Evolutionary conservation across 2,113 vertebrate genomes (phyloP).

Genomic region (Haplochromis burtoni): DNA sequence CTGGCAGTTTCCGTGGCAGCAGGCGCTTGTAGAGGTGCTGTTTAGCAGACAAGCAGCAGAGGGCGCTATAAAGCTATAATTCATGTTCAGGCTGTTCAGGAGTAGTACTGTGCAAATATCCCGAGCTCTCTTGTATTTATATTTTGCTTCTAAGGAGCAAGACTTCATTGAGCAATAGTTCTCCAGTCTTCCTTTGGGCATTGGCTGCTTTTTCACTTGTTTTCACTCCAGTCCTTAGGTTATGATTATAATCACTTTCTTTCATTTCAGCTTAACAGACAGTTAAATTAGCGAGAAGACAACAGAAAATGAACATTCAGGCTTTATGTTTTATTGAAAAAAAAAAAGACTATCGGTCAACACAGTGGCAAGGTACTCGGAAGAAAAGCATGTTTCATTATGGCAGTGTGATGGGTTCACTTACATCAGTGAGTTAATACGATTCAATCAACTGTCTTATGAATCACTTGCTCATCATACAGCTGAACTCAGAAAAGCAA

Average conservation of each 20-base stretch:
- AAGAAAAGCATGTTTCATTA: constrained; percentile 10
- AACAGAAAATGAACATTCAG: not conserved
- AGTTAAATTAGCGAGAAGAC: not conserved
- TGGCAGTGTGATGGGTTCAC: not conserved
- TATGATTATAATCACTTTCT: not conserved
- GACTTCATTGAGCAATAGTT: not conserved
- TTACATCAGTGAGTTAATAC: not conserved
- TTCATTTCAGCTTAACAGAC: not conserved
- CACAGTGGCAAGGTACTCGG: constrained; percentile 38
- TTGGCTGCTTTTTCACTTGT: not conserved
- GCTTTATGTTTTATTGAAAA: constrained; percentile 48
- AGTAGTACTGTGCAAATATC: not conserved
- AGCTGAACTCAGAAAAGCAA: constrained; percentile 10
- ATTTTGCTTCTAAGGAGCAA: not conserved
- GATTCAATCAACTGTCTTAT: not conserved
- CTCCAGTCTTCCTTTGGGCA: not conserved
- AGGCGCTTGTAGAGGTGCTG: accelerated
- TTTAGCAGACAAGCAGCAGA: not conserved
- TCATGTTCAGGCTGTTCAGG: not conserved
- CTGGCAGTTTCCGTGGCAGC: not conserved
- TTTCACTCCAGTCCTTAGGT: not conserved
- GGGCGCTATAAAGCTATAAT: not conserved
- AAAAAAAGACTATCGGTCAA: constrained; percentile 16
- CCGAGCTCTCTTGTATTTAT: not conserved
- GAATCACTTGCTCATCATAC: constrained; percentile 2